Evolutionary conservation across 1,140 invertebrate species (phyloP).

Genomic region (Agrypnia vestita): DNA sequence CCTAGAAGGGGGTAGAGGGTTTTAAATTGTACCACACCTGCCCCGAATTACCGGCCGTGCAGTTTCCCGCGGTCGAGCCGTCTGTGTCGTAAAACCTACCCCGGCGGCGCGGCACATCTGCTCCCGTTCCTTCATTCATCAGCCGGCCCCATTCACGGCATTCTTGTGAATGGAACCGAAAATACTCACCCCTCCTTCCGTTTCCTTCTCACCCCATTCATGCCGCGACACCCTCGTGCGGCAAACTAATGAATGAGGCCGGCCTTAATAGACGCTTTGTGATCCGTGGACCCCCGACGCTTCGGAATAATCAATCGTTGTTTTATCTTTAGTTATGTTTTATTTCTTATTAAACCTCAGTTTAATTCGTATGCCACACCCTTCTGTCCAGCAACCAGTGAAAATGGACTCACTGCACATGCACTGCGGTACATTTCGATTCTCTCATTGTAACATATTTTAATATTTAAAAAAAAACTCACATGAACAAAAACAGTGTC

Average conservation of each 20-base stretch:
- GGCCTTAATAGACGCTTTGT: neutral
- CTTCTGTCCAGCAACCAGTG: too few relatives aligned
- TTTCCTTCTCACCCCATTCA: constrained; percentile 15
- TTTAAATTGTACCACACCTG: neutral
- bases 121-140: constrained; percentile 21
- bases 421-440: too few relatives aligned
- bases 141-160: constrained; percentile 19
- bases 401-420: too few relatives aligned
- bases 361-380: too few relatives aligned
- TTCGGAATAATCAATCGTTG: too few relatives aligned
- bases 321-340: too few relatives aligned
- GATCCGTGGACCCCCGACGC: neutral
- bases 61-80: constrained; percentile 24
- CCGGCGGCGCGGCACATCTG: constrained; percentile 15
- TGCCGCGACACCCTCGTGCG: neutral
- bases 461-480: too few relatives aligned
- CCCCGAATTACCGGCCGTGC: constrained; percentile 14
- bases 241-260: constrained; percentile 21
- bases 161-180: constrained; percentile 35
- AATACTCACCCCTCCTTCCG: constrained; percentile 36
- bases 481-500: too few relatives aligned
- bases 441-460: too few relatives aligned
- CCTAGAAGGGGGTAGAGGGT: too few relatives aligned
- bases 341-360: too few relatives aligned
- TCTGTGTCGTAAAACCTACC: constrained; percentile 4